phyloP scores from a whole-genome alignment of 2,888 invertebrate genomes.

The Allacma fusca region DNA sequence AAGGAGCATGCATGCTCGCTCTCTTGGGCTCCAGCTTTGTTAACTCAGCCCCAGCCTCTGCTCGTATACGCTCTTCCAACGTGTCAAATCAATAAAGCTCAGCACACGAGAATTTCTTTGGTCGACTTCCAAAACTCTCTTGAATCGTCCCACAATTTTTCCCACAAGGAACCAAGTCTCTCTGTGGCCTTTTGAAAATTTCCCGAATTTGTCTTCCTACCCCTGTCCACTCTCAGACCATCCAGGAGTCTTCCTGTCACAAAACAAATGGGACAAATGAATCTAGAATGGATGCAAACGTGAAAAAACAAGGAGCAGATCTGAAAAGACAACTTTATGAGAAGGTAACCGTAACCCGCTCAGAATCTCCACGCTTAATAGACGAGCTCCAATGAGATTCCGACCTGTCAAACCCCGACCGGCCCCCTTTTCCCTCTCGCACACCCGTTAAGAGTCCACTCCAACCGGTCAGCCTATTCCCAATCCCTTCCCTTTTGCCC shows the following conservation, averaged over 20 bases:
- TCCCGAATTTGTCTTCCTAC: background rate
- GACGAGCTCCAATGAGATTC: constrained; percentile 26
- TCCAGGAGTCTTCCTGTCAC: constrained; percentile 26
- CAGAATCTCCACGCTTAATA: constrained; percentile 32
- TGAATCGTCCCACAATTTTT: background rate
- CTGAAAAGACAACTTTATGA: constrained; percentile 28
- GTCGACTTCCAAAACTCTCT: constrained; percentile 14
- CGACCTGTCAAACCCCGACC: constrained; percentile 30
- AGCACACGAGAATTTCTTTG: constrained; percentile 26
- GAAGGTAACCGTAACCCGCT: constrained; percentile 32
- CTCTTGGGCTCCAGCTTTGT: constrained; percentile 35
- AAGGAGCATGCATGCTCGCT: constrained; percentile 35
- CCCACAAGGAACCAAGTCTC: background rate
- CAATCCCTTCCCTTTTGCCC: background rate
- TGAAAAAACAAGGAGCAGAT: constrained; percentile 31
- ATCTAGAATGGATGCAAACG: constrained; percentile 28
- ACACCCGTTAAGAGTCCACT: background rate
- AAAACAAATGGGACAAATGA: constrained; percentile 33
- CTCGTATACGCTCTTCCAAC: constrained; percentile 35
- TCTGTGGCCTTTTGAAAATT: background rate
- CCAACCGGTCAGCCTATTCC: background rate
- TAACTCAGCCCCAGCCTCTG: constrained; percentile 24
- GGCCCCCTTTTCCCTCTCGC: constrained; percentile 29
- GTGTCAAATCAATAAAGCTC: constrained; percentile 48
- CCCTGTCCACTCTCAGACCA: constrained; percentile 18